Conservation (phyloP, 2,113 vertebrate species). For the Rutilus rutilus region DNA sequence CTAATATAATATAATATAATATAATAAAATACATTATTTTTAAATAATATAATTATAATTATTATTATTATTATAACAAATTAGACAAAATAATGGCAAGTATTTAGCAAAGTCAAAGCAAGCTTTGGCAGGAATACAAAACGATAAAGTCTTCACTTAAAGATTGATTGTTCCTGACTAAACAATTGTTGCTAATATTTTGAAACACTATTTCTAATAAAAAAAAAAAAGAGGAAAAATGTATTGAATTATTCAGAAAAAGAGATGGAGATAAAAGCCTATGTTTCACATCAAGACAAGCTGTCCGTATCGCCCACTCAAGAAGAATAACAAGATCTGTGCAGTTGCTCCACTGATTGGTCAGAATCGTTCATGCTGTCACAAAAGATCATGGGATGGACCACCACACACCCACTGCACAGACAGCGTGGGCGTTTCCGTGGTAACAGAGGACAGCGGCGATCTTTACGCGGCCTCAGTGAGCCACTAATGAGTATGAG, state of each 20-base stretch:
- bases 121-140: background rate
- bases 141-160: background rate
- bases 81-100: background rate
- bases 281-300: slow-evolving; percentile 33
- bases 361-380: slow-evolving; percentile 36
- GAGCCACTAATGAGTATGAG: slow-evolving; percentile 41
- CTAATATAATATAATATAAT: background rate
- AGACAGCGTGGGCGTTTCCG: slow-evolving; percentile 55
- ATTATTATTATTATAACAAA: background rate
- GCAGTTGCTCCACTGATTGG: slow-evolving; percentile 31
- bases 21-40: background rate
- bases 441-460: slow-evolving; percentile 47
- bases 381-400: slow-evolving; percentile 48
- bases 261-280: slow-evolving; percentile 27
- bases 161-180: background rate
- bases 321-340: slow-evolving; percentile 33
- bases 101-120: background rate
- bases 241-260: background rate
- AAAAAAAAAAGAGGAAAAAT: background rate
- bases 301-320: slow-evolving; percentile 16
- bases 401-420: slow-evolving; percentile 61
- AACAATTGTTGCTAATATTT: background rate
- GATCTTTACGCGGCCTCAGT: slow-evolving; percentile 15
- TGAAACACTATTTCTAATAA: background rate
- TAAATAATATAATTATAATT: background rate